phyloP scores from a whole-genome alignment of 1,140 invertebrate species.

The Bombus pascuorum region DNA sequence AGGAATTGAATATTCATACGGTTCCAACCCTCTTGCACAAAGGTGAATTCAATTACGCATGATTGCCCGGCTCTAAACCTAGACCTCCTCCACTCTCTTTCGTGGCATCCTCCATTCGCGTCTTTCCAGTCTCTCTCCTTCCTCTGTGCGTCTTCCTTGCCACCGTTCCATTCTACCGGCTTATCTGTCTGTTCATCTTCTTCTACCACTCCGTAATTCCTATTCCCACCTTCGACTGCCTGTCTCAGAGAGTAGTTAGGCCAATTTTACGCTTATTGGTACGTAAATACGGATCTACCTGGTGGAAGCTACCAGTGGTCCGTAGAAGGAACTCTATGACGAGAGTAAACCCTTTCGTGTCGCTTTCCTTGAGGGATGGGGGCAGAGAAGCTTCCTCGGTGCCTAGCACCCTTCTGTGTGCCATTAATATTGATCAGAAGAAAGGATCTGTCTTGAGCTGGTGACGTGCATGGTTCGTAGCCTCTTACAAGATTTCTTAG shows the following conservation, averaged over 20 bases:
- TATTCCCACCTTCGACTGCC: background rate
- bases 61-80: slow-evolving; percentile 72
- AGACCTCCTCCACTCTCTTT: background rate
- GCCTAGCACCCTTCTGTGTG: background rate
- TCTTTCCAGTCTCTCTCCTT: background rate
- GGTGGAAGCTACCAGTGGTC: slow-evolving; percentile 30
- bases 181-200: slow-evolving; percentile 7
- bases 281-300: slow-evolving; percentile 75
- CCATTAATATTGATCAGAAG: slow-evolving; percentile 1
- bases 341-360: slow-evolving; percentile 25
- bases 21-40: slow-evolving; percentile 68
- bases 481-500: background rate
- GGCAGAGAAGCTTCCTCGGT: background rate
- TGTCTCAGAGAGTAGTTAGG: slow-evolving; percentile 69
- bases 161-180: background rate
- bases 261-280: slow-evolving; percentile 81
- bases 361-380: background rate
- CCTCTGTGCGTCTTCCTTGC: background rate
- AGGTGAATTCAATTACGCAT: slow-evolving; percentile 80
- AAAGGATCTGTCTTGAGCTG: background rate
- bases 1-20: slow-evolving; percentile 80
- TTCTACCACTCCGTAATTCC: background rate
- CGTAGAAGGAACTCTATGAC: slow-evolving; percentile 48
- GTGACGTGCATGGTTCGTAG: background rate
- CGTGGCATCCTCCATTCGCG: slow-evolving; percentile 15